A percentile compares a stretch with the other conserved stretches of the same genome.
Conservation (phyloP, 2,113 vertebrate genomes). For the Riparia riparia region DNA sequence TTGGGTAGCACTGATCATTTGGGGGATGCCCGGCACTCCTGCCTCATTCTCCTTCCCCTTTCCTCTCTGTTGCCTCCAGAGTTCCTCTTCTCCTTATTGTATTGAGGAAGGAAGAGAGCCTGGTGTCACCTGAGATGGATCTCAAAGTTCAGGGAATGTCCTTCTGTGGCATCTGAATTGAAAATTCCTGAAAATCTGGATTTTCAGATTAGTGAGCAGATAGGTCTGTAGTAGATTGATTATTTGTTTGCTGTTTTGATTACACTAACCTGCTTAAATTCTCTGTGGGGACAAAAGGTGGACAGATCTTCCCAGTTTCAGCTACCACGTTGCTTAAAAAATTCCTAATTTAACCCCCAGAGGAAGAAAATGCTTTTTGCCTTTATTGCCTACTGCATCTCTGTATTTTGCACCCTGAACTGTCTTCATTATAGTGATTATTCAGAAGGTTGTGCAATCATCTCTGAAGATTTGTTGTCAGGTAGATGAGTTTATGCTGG, state of each 20-base stretch:
- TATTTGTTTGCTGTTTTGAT: neutral
- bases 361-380: neutral
- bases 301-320: neutral
- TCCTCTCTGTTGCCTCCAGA: neutral
- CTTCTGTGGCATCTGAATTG: neutral
- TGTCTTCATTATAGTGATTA: neutral
- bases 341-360: neutral
- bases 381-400: neutral
- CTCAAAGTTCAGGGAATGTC: neutral
- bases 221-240: neutral
- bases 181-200: neutral
- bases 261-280: neutral
- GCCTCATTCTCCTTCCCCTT: neutral
- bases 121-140: rapidly evolving
- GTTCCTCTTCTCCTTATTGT: neutral
- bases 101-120: neutral
- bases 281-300: neutral
- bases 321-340: neutral
- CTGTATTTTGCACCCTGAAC: neutral
- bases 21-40: neutral
- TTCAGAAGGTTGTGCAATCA: neutral
- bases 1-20: neutral
- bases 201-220: neutral
- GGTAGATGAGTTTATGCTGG: neutral
- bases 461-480: neutral